Evolutionary conservation across 2,113 vertebrate genomes (phyloP), one percentile per base, ranked within the genome.

Genomic region (Heterotis niloticus): DNA sequence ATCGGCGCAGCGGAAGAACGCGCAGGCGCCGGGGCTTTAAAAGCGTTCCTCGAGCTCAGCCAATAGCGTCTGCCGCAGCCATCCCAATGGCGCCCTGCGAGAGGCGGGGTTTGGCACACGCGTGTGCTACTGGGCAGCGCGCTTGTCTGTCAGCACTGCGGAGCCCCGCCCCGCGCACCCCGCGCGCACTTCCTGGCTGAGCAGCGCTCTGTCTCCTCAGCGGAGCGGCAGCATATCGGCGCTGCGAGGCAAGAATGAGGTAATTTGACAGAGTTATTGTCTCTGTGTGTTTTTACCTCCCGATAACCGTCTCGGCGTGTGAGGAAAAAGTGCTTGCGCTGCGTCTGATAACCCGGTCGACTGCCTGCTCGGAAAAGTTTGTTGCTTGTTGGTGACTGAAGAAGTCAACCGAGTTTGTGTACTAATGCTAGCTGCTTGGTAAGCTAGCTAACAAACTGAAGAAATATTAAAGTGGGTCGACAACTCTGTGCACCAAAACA

Each of bases 141-240:
- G 0, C 11, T n/a, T 57, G 71, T 56, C 71, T 10, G 17, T 79
- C 78, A 71, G 28, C 28, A 4, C 7, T 26, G 5, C 14, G 1
- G 24, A 51, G 34, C 78, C 23, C 78, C 44, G 51, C 62, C 71
- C 51, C 17, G 26, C 26, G 17, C 74, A 74, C 16, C 66, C 26
- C 20, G 60, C 10, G 64, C 71, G 29, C 62, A 66, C 60, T 74
- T 79, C 78, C 78, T 75, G 78, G 69, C n/a, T 20, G 24, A 69
- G 76, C 64, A 28, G 68, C 54, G 65, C 26, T 78, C 20, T 44
- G 34, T 78, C 54, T 59, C 56, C 77, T n/a, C 10, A 69, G 77
- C 67, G 56, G 16, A 44, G 34, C 77, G 44, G 28, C 4, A n/a
- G 24, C 11, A 24, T 64, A 28, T 5, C 26, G 76, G 52, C 34